phyloP scores from a whole-genome alignment of 1,140 invertebrate genomes.

The Drosophila subpulchrella region DNA sequence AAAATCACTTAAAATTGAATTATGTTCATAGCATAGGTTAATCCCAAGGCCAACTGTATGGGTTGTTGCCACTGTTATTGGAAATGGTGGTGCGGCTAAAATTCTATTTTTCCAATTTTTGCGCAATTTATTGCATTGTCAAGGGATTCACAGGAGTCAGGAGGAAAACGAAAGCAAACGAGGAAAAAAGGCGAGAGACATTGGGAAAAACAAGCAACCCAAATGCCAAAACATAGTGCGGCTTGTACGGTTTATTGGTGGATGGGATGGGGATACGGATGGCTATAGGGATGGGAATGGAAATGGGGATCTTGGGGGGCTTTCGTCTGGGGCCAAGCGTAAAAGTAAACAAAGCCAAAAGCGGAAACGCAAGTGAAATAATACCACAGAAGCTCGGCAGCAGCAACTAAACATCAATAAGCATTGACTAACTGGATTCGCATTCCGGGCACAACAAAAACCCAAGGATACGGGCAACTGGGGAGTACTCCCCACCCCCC shows the following conservation, averaged over 20 bases:
- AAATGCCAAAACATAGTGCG: slow-evolving; percentile 74
- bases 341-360: slow-evolving; percentile 80
- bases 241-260: slow-evolving; percentile 52
- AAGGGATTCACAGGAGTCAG: slow-evolving; percentile 67
- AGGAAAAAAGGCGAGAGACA: slow-evolving; percentile 60
- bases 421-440: slow-evolving; percentile 77
- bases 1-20: neutral
- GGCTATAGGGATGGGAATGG: neutral
- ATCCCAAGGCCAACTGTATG: slow-evolving; percentile 14
- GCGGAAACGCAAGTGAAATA: slow-evolving; percentile 74
- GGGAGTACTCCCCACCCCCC: slow-evolving; percentile 34
- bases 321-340: slow-evolving; percentile 70
- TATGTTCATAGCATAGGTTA: neutral
- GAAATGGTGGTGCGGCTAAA: slow-evolving; percentile 75
- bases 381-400: slow-evolving; percentile 43
- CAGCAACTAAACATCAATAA: slow-evolving; percentile 79
- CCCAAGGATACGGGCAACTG: slow-evolving; percentile 48
- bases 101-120: slow-evolving; percentile 82
- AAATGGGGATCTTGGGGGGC: slow-evolving; percentile 69
- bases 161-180: slow-evolving; percentile 39
- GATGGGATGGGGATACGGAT: neutral
- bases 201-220: slow-evolving; percentile 76
- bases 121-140: slow-evolving; percentile 82
- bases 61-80: slow-evolving; percentile 56
- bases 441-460: slow-evolving; percentile 27